Evolutionary conservation across 92 coral and sea anemone genomes (phyloP), one percentile per base, ranked within the genome.

Genomic region (Hydrozoanthus gracilis): DNA sequence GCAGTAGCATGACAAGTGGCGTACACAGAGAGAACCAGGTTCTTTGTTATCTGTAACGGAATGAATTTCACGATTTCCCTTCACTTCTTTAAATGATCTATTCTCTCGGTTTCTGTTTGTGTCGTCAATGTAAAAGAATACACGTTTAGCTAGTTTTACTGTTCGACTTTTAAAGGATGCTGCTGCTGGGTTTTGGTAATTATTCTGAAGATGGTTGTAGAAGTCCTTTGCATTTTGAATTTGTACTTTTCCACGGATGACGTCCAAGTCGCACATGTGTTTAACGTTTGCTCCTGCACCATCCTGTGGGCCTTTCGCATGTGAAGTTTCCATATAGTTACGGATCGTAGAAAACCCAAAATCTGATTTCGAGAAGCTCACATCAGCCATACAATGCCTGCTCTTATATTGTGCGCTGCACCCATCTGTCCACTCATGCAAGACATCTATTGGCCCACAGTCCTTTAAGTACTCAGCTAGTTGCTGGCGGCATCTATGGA

Each of bases 371-470:
- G 86, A 80, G 48, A 35, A 35, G 35, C 74, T 68, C 2, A 80
- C 75, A 35, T 83, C 87, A 2, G 83, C 87, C 83, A 62, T 91
- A 51, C 93, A 87, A 15, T 91, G 91, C 13, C 88, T n/a, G 44
- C 88, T 87, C 51, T 90, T 90, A 73, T 87, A 90, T 51, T 90
- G 94, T 15, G 91, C 80, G n/a, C 87, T 68, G 77, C 91, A 87
- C 7, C 91, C 87, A 70, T 90, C 79, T 7, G 88, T 87, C 77
- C 76, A 88, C 51, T 88, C 85, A 77, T 91, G 94, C 85, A 91
- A 49, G 12, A 87, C 84, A 10, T 82, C 51, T 14, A 80, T 16
- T 5, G 17, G 17, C 4, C 74, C 66, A 44, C 87, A 85, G 6
- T 73, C 51, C 18, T 78, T 77, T 8, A 89, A 75, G 47, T 89